These are phyloP conservation scores for Patella ulyssiponensis DNA, from an alignment of 2,888 invertebrate species.

Conservation along the genomic window DNA sequence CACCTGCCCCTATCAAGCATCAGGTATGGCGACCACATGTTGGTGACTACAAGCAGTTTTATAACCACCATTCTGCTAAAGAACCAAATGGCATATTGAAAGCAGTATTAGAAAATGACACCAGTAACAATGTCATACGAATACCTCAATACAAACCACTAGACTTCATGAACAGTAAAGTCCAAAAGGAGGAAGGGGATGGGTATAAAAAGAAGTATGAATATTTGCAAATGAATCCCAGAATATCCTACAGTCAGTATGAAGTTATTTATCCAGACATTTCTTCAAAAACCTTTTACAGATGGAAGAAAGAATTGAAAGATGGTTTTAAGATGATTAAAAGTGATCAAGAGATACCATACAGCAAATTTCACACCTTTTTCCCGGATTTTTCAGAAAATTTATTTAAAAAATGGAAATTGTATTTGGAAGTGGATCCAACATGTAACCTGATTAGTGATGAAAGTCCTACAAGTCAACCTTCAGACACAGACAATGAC, in stretches of 20 bases:
- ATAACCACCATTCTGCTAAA: no score
- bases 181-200: background rate
- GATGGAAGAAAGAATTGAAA: conserved; percentile 35
- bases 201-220: conserved; percentile 31
- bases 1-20: background rate
- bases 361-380: background rate
- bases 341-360: background rate
- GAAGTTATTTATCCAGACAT: conserved; percentile 34
- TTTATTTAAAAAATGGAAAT: conserved; percentile 36
- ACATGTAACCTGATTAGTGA: background rate
- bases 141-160: conserved; percentile 11
- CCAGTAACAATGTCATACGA: background rate
- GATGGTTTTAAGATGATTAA: background rate
- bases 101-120: conserved; percentile 9
- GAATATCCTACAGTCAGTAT: conserved; percentile 33
- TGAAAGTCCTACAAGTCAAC: background rate
- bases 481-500: background rate
- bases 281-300: conserved; percentile 40
- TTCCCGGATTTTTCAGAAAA: conserved; percentile 41
- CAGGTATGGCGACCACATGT: conserved; percentile 3
- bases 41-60: background rate
- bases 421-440: conserved; percentile 4
- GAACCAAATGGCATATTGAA: conserved; percentile 7
- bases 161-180: background rate
- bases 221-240: conserved; percentile 37